Evolutionary conservation across 92 coral and sea anemone species (phyloP).

Genomic region (Epizoanthus fatuus): DNA sequence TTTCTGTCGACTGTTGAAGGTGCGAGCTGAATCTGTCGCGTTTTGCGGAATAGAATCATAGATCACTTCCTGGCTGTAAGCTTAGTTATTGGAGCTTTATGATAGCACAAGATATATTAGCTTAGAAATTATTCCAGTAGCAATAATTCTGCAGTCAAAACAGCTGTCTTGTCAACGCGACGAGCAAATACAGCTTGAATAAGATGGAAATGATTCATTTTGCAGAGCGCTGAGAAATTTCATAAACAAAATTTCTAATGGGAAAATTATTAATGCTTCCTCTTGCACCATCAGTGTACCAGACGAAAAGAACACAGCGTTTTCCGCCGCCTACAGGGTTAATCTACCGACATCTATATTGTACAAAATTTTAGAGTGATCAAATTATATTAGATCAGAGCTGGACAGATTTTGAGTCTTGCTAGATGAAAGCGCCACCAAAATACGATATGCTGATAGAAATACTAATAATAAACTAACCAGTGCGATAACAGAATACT

Average conservation of each 20-base stretch:
- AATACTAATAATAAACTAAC: not conserved
- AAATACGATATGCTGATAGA: constrained; percentile 18
- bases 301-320: constrained; percentile 6
- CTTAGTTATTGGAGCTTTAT: constrained; percentile 4
- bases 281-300: not conserved
- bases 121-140: not conserved
- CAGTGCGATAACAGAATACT: not conserved
- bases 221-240: constrained; percentile 10
- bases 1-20: constrained; percentile 1
- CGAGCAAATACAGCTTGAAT: constrained; percentile 47
- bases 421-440: not conserved
- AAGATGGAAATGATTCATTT: constrained; percentile 37
- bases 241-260: constrained; percentile 30
- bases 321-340: not conserved
- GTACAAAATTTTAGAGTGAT: constrained; percentile 1
- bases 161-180: constrained; percentile 23
- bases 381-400: not conserved
- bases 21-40: not conserved
- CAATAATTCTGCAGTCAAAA: constrained; percentile 24
- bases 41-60: not conserved
- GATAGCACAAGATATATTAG: constrained; percentile 25
- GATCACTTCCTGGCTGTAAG: constrained; percentile 3
- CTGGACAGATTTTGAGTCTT: too few species aligned
- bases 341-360: constrained; percentile 31
- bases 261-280: constrained; percentile 37